phyloP scores from a whole-genome alignment of 2,888 invertebrate species.

The Hedychridium roseum region DNA sequence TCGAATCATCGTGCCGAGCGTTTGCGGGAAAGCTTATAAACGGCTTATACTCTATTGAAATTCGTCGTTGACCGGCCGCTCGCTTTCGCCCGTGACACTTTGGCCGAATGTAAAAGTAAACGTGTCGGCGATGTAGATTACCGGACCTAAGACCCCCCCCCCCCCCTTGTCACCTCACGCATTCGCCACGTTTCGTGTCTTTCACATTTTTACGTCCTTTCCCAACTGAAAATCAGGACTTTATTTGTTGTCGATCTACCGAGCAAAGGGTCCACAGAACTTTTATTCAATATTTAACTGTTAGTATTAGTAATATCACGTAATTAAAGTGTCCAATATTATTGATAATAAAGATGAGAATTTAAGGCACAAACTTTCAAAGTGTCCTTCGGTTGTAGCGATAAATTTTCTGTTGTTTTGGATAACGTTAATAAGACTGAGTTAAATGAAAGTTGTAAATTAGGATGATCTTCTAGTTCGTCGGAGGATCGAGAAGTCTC shows the following conservation, averaged over 20 bases:
- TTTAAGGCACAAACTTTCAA: too few species aligned
- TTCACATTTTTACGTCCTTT: too few species aligned
- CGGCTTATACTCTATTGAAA: conserved; percentile 38
- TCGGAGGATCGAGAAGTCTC: conserved; percentile 18
- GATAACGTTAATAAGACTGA: too few species aligned
- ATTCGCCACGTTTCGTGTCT: too few species aligned
- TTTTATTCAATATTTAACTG: background rate
- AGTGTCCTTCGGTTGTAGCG: too few species aligned
- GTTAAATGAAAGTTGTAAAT: too few species aligned
- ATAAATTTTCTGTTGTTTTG: too few species aligned
- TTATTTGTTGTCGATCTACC: background rate
- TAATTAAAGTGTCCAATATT: too few species aligned
- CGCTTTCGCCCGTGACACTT: conserved; percentile 31
- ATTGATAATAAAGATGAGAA: too few species aligned
- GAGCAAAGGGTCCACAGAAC: background rate
- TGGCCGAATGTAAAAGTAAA: conserved; percentile 7
- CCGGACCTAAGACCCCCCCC: background rate
- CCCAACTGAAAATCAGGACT: background rate
- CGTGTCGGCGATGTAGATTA: background rate
- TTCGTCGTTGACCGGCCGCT: conserved; percentile 30
- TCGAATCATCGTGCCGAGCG: conserved; percentile 1
- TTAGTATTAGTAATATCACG: too few species aligned
- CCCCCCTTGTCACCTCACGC: too few species aligned
- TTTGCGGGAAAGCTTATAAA: conserved; percentile 30
- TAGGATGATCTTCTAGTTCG: too few species aligned